Percentiles rank a stretch among this genome's conserved stretches.
phyloP scores from a whole-genome alignment of 2,888 invertebrate species.

The Parasteatoda lunata region DNA sequence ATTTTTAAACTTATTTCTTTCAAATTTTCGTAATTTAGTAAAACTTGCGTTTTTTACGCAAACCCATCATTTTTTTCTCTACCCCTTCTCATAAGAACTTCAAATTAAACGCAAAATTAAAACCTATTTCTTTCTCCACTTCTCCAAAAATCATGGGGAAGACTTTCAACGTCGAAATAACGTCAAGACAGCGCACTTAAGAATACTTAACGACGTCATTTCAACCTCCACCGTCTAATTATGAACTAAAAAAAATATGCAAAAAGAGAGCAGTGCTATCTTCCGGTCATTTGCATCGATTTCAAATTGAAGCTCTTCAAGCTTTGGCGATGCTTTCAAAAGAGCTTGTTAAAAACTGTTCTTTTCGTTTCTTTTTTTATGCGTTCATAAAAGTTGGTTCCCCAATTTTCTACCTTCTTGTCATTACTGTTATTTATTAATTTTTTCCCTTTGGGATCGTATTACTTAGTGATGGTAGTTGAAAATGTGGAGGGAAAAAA shows the following conservation, averaged over 20 bases:
- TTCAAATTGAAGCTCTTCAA: constrained; percentile 37
- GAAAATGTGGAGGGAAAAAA: too few relatives aligned
- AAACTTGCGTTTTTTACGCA: neutral
- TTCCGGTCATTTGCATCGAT: constrained; percentile 50
- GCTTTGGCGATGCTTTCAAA: constrained; percentile 27
- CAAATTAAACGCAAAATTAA: constrained; percentile 43
- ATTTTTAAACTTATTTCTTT: too few relatives aligned
- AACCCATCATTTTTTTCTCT: neutral
- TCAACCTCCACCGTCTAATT: constrained; percentile 34
- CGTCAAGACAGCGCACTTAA: constrained; percentile 8
- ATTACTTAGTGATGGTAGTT: too few relatives aligned
- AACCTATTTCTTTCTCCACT: constrained; percentile 1
- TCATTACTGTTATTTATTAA: too few relatives aligned
- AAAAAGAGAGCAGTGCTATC: neutral
- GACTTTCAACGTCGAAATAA: constrained; percentile 23
- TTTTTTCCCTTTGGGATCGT: too few relatives aligned
- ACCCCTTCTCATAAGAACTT: neutral
- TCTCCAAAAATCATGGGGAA: constrained; percentile 17
- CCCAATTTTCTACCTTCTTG: neutral
- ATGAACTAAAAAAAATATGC: constrained; percentile 13
- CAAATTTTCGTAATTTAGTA: neutral
- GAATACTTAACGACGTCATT: constrained; percentile 46
- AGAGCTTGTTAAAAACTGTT: constrained; percentile 22
- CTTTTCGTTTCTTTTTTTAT: neutral
- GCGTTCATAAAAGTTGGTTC: constrained; percentile 1